Conservation (phyloP, 2,113 vertebrate species). For the Rostratula benghalensis region DNA sequence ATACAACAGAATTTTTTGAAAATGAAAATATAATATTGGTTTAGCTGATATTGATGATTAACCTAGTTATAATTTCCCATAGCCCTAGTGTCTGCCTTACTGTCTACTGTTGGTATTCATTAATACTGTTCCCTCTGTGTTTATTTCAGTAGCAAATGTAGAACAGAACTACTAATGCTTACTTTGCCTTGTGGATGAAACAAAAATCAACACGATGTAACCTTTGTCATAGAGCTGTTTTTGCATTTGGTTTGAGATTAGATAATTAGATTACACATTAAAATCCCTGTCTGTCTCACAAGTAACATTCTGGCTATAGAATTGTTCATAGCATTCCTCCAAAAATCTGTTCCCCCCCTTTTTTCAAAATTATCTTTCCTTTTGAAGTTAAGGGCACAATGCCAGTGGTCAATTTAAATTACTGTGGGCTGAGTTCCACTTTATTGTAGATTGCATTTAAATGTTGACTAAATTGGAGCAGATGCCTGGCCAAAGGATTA, state of each 20-base stretch:
- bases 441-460: not conserved
- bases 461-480: not conserved
- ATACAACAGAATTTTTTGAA: not conserved
- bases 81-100: not conserved
- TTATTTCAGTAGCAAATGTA: not conserved
- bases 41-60: not conserved
- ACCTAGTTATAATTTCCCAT: not conserved
- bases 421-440: not conserved
- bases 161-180: not conserved
- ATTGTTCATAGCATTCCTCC: not conserved
- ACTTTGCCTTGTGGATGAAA: not conserved
- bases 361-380: not conserved
- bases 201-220: accelerated
- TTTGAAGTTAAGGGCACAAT: not conserved
- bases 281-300: not conserved
- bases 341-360: not conserved
- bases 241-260: not conserved
- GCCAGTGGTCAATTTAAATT: not conserved
- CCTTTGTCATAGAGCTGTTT: not conserved
- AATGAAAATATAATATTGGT: not conserved
- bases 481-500: not conserved
- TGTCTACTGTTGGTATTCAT: not conserved
- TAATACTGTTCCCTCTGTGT: not conserved
- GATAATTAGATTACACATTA: not conserved
- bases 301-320: not conserved